Percentiles rank a stretch among this genome's conserved stretches.
phyloP scores from a whole-genome alignment of 2,797 vertebrate species.

The Cirrhinus mrigala region DNA sequence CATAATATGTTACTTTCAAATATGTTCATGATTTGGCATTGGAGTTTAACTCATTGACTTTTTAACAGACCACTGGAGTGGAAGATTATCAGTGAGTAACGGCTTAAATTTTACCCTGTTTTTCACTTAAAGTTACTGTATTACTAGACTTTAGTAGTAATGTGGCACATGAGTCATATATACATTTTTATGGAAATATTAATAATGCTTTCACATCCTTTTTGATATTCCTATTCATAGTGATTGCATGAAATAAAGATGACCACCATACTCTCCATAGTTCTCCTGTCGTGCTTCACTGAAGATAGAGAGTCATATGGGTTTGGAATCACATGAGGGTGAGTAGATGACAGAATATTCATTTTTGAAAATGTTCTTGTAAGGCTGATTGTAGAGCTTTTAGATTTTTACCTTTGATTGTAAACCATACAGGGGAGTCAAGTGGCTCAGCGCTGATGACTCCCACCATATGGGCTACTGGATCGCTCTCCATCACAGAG shows the following conservation, averaged over 20 bases:
- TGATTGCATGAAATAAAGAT: background rate
- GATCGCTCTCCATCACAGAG: constrained; percentile 87
- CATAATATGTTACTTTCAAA: background rate
- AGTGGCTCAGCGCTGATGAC: constrained; percentile 82
- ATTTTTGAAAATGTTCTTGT: background rate
- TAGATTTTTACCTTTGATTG: constrained; percentile 80
- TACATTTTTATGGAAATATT: background rate
- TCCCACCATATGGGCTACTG: constrained; percentile 87
- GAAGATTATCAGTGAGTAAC: background rate
- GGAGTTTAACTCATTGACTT: background rate
- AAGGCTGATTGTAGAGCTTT: constrained; percentile 7
- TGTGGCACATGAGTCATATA: background rate
- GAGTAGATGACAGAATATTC: background rate
- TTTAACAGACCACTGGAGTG: too few species aligned
- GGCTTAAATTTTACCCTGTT: background rate
- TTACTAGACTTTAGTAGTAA: background rate
- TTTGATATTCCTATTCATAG: background rate
- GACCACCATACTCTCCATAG: background rate
- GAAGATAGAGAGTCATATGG: background rate
- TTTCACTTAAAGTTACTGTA: background rate
- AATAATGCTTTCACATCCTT: background rate
- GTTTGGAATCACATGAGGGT: background rate
- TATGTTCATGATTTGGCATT: background rate
- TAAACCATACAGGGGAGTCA: constrained; percentile 84
- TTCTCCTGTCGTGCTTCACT: background rate